These are phyloP conservation scores for Crocallis elinguaria DNA, from an alignment of 2,888 invertebrate species.

Conservation along the genomic window DNA sequence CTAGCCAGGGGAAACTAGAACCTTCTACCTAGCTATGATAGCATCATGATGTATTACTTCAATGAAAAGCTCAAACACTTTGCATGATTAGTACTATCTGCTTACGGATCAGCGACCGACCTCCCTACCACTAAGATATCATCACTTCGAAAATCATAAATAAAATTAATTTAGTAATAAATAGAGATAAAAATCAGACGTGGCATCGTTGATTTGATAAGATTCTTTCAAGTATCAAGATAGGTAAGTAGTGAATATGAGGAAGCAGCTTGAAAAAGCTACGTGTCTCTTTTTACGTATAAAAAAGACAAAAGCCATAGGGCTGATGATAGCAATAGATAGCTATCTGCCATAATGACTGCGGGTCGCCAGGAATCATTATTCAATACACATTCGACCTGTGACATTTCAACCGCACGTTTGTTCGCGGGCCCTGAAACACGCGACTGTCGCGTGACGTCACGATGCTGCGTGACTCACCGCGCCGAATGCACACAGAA, in stretches of 20 bases:
- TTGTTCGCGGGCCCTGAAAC: constrained; percentile 11
- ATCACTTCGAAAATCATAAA: too few relatives aligned
- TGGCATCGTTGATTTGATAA: too few relatives aligned
- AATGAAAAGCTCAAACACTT: too few relatives aligned
- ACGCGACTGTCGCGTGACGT: constrained; percentile 55
- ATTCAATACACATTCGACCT: constrained; percentile 29
- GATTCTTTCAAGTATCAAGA: background rate
- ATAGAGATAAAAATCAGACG: too few relatives aligned
- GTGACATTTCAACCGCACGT: constrained; percentile 34
- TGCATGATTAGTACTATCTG: too few relatives aligned
- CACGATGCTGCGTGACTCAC: constrained; percentile 50
- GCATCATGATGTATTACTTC: too few relatives aligned
- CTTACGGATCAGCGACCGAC: too few relatives aligned
- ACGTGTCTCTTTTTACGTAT: background rate
- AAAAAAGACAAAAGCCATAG: background rate
- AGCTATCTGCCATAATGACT: constrained; percentile 19
- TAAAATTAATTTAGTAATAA: too few relatives aligned
- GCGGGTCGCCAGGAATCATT: constrained; percentile 24
- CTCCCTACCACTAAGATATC: too few relatives aligned
- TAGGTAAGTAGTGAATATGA: background rate
- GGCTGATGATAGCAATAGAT: constrained; percentile 9
- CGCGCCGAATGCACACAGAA: constrained; percentile 50
- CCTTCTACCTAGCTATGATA: too few relatives aligned
- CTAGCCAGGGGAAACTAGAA: too few relatives aligned
- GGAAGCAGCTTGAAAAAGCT: background rate